Base-by-base conservation (phyloP, 2,797 vertebrate genomes). In the Neoniphon sammara region DNA sequence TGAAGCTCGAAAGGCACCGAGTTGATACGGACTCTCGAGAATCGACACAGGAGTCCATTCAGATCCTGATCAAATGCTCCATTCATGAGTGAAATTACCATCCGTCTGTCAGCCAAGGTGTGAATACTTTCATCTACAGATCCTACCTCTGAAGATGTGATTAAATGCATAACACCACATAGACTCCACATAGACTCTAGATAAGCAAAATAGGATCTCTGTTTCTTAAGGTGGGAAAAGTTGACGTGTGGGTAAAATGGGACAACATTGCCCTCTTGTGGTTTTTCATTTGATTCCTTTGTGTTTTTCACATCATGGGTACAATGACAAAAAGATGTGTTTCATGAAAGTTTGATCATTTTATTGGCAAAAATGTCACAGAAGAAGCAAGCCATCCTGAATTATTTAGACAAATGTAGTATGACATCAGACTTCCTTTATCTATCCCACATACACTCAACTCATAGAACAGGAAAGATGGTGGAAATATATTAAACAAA, bases 81-180 rank as follows among this genome's bases (percentile, higher is more conserved):
- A 92, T 92, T 93, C 91, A 93, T 90, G 91, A 92, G 92, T 92
- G 91, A 93, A 93, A 93, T 93, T 92, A 92, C 89, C 87, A 85
- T 91, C 87, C 87, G 89, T 87, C 91, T 91, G 91, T 91, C 89
- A 87, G 87, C 84, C 84, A 79, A 92, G 89, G 92, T 93, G 92
- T 91, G 92, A 93, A 92, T 91, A 87, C 87, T 91, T 91, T 92
- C 92, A 91, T 92, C 89, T 90, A 73, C 87, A 87, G 76, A 87
- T 86, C 78, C 81, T 73, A 77, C 82, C 82, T 89, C 87, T 86
- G 83, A 91, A 89, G 83, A 78, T 88, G 84, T 91, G 89, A 92
- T 91, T 89, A 88, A 91, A 92, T 89, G 87, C 88, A 91, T 85
- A 88, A 84, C 46, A 66, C 85, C 84, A 91, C 84, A 88, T 82